phyloP scores from a whole-genome alignment of 2,888 invertebrate genomes.

The Drosophila koepferae region DNA sequence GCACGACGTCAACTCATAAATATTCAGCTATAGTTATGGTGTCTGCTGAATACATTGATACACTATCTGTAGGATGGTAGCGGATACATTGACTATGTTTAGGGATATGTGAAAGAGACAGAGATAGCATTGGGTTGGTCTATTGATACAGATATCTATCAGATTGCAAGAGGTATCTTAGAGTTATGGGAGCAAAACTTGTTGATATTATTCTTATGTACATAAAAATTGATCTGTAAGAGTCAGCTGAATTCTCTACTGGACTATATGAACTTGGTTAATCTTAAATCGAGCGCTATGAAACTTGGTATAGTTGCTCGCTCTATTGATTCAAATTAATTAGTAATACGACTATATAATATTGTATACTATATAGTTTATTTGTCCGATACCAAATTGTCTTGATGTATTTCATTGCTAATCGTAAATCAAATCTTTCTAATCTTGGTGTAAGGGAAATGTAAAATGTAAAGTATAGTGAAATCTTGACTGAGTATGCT shows the following conservation, averaged over 20 bases:
- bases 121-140: neutral
- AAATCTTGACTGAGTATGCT: no score
- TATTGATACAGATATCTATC: neutral
- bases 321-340: no score
- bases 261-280: neutral
- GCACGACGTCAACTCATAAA: conserved; percentile 69
- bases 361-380: neutral
- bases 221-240: no score
- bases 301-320: neutral
- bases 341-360: no score
- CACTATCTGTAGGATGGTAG: neutral
- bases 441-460: neutral
- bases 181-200: neutral
- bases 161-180: neutral
- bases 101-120: neutral
- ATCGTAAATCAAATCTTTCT: neutral
- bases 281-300: neutral
- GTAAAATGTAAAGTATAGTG: no score
- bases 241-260: neutral
- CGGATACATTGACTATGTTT: neutral
- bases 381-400: neutral
- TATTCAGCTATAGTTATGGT: conserved; percentile 56
- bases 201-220: no score
- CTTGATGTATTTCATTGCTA: neutral
- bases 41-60: conserved; percentile 48